Evolutionary conservation across 2,113 vertebrate genomes (phyloP).

Genomic region (Atractosteus spatula): DNA sequence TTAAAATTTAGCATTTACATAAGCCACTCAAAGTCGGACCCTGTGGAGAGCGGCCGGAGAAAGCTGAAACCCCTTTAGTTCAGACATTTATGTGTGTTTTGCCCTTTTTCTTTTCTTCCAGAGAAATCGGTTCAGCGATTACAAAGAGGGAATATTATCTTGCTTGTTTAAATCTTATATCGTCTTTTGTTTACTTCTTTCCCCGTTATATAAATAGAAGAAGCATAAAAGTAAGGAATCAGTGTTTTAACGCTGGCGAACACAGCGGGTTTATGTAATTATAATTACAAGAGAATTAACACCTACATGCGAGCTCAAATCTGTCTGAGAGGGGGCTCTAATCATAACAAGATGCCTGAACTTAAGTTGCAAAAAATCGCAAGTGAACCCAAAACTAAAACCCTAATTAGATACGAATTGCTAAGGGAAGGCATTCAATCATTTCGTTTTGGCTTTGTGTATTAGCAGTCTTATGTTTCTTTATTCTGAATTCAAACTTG

Average conservation of each 20-base stretch:
- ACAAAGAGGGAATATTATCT: background rate
- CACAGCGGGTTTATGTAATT: slow-evolving; percentile 8
- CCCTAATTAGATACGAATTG: background rate
- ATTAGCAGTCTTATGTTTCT: background rate
- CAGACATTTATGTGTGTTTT: too few species aligned
- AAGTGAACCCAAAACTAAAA: background rate
- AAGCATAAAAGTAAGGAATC: slow-evolving; percentile 4
- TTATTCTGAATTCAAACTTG: background rate
- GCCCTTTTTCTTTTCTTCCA: background rate
- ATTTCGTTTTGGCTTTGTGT: too few species aligned
- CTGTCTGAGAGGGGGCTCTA: slow-evolving; percentile 23
- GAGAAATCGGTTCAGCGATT: background rate
- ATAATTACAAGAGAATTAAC: slow-evolving; percentile 22
- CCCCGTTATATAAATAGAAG: background rate
- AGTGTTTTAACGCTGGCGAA: background rate
- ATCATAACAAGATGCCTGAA: slow-evolving; percentile 24
- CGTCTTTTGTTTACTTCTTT: slow-evolving; percentile 8
- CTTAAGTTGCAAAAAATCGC: slow-evolving; percentile 8
- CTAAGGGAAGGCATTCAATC: background rate
- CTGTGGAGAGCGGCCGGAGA: slow-evolving; percentile 35
- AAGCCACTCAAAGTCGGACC: slow-evolving; percentile 52
- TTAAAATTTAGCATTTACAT: slow-evolving; percentile 75
- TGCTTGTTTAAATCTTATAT: slow-evolving; percentile 13
- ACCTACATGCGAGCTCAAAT: slow-evolving; percentile 23
- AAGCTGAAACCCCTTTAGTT: slow-evolving; percentile 30